Evolutionary conservation across 2,797 vertebrate species (phyloP), one percentile per base, ranked within the genome.

Genomic region (Helicolenus hilgendorfi): DNA sequence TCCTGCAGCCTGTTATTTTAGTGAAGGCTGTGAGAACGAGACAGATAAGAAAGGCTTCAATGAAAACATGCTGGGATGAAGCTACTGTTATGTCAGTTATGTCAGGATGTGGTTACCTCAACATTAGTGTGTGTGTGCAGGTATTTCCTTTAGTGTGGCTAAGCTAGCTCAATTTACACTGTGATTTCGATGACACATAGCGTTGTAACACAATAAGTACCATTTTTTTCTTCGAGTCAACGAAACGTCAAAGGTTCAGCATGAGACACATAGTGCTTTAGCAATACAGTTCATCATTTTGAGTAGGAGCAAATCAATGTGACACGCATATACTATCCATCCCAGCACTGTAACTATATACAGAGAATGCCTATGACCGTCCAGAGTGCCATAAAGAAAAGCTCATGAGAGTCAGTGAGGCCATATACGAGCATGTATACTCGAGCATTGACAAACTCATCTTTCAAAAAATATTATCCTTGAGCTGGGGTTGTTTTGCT

Each of bases 11-110:
- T 83, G 79, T 90, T 90, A 62, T 87, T 90, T 76, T 11, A 83
- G 86, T 29, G 35, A 86, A 70, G 73, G 49, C 67, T 71, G 77
- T 9, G 38, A 67, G 79, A 49, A 35, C 56, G 55, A 65, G 26
- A 64, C 41, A 72, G 90, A 93, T 89, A 93, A 86, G 83, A 72
- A 36, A 24, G 58, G 36, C 65, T 73, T 90, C 31, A 77, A 55
- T 74, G 49, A 83, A 91, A 94, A 94, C 91, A 85, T 1, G 41
- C 27, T 33, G 67, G 64, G 69, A 71, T 53, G 64, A 73, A 65
- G 68, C 77, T 35, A 11, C 85, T 31, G 33, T 86, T 64, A 11
- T 59, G 59, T 79, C 71, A 13, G 11, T 55, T 69, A 79, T 60
- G 35, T 75, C 84, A 78, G 85, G 77, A 49, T 58, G 63, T 20